Evolutionary conservation across 2,797 vertebrate genomes (phyloP), one percentile per base, ranked within the genome.

Genomic region (Gobionotothen gibberifrons): DNA sequence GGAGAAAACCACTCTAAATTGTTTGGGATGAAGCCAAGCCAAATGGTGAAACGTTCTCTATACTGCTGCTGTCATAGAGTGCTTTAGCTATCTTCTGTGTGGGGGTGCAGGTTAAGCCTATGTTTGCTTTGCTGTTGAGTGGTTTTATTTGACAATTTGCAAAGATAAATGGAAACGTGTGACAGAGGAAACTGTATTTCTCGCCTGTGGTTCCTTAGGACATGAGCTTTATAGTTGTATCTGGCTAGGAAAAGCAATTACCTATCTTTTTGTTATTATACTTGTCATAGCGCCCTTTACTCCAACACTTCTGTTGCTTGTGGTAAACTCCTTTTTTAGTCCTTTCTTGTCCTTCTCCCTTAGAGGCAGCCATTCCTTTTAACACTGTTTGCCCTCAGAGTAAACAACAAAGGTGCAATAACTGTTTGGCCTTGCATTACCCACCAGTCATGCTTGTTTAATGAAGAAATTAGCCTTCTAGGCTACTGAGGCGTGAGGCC

Each of bases 1-100:
- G 61, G 59, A 79, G 62, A 53, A 77, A 49, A 68, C 77, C 81
- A 84, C 81, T 83, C 69, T 49, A 73, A 66, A 77, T 79, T 83
- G 78, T 69, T 81, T 68, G 69, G 81, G 81, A 72, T 72, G 26
- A 75, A 74, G 62, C 42, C 44, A 44, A 36, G 65, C 48, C 48
- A 52, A 58, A 61, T 53, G 72, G 58, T 83, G 61, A 72, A 80
- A 78, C 39, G 48, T 43, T 32, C 57, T 77, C 9, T 53, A 66
- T 16, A 1, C 46, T 78, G 66, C 78, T 82, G 64, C 74, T 76
- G 46, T 44, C 40, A 19, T 76, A 58, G 55, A 67, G 63, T 60
- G 40, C 13, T 57, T 51, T 68, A 54, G 44, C 72, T 3, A 56
- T 36, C 29, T 32, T 19, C 21, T 74, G 51, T 83, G 54, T 72